These are phyloP conservation scores for Saccopteryx leptura DNA, from an alignment of 2,113 vertebrate genomes.

Conservation along the genomic window DNA sequence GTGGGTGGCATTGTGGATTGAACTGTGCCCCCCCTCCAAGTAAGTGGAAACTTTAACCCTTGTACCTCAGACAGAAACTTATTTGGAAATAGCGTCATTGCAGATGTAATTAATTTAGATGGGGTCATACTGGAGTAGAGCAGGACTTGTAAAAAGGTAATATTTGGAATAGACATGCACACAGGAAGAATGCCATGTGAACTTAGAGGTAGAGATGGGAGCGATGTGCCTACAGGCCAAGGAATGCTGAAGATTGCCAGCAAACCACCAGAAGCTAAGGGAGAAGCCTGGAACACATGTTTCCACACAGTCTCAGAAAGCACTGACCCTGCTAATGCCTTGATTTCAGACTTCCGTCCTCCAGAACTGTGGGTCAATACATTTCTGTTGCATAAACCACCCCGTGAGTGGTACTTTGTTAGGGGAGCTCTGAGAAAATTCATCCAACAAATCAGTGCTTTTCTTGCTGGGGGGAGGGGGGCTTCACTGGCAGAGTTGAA, in stretches of 20 bases:
- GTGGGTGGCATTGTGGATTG: neutral
- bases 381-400: neutral
- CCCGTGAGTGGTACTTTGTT: neutral
- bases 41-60: neutral
- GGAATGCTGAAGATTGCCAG: neutral
- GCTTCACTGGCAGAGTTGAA: neutral
- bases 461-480: neutral
- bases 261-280: neutral
- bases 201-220: neutral
- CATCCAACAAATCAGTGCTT: neutral
- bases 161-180: too few relatives aligned
- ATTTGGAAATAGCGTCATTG: neutral
- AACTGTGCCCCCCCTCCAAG: neutral
- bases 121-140: neutral
- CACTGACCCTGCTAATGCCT: accelerated
- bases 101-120: neutral
- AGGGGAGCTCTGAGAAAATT: neutral
- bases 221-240: neutral
- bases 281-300: neutral
- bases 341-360: neutral
- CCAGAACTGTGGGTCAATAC: neutral
- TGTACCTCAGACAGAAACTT: neutral
- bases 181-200: neutral
- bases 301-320: neutral
- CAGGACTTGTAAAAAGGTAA: neutral